Evolutionary conservation across 2,797 vertebrate species (phyloP).

Genomic region (Nyctibius grandis): DNA sequence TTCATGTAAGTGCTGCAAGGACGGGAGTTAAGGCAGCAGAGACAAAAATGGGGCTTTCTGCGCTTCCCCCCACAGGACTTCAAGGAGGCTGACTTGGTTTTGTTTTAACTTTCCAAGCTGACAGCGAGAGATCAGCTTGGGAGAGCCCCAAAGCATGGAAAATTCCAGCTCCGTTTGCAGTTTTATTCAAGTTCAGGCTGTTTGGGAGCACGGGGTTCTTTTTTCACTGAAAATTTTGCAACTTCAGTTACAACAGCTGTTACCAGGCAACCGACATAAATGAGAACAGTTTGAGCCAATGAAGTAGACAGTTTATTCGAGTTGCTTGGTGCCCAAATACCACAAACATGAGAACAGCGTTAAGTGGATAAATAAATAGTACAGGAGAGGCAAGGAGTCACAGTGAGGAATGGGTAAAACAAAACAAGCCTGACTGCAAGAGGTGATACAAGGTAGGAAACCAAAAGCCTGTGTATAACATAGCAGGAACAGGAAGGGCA

Average conservation of each 20-base stretch:
- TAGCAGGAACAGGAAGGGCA: background rate
- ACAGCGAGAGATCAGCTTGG: background rate
- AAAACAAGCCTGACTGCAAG: background rate
- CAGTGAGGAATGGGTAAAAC: background rate
- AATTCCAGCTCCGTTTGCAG: constrained; percentile 4
- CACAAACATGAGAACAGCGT: constrained; percentile 22
- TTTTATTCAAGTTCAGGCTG: background rate
- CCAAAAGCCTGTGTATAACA: accelerated
- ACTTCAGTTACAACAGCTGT: constrained; percentile 38
- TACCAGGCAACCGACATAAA: constrained; percentile 41
- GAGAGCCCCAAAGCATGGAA: constrained; percentile 25
- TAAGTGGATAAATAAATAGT: constrained; percentile 6
- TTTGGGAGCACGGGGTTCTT: background rate
- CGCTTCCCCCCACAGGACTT: background rate
- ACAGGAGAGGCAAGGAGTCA: background rate
- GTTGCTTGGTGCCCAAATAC: constrained; percentile 46
- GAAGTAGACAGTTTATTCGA: background rate
- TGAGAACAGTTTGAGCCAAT: constrained; percentile 4
- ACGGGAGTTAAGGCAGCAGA: background rate
- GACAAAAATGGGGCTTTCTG: background rate
- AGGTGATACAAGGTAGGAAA: background rate
- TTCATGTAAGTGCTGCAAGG: background rate
- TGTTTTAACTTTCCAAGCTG: constrained; percentile 19
- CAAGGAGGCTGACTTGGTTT: background rate
- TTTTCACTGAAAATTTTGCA: constrained; percentile 44